phyloP scores from a whole-genome alignment of 2,113 vertebrate genomes.

The Maccullochella peelii region DNA sequence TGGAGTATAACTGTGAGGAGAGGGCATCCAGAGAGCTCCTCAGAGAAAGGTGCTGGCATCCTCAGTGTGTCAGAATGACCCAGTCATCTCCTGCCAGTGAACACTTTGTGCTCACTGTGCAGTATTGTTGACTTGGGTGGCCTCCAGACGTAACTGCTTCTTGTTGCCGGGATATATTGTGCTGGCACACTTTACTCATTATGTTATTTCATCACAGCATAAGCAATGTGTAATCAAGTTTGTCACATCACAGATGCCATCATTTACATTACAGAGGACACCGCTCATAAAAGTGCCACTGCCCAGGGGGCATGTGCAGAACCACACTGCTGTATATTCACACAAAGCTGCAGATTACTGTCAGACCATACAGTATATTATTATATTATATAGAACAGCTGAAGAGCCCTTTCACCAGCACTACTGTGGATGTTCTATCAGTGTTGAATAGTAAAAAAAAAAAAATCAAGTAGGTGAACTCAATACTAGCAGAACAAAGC shows the following conservation, averaged over 20 bases:
- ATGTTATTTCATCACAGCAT: slow-evolving; percentile 52
- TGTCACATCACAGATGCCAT: slow-evolving; percentile 55
- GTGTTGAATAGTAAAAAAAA: neutral
- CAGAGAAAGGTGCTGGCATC: neutral
- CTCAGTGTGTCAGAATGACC: neutral
- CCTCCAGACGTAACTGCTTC: slow-evolving; percentile 46
- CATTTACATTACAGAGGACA: slow-evolving; percentile 51
- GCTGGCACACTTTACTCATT: slow-evolving; percentile 33
- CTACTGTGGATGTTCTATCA: too few relatives aligned
- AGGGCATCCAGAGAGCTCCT: too few relatives aligned
- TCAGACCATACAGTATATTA: neutral
- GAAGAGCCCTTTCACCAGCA: neutral
- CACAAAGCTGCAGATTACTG: neutral
- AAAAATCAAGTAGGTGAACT: neutral
- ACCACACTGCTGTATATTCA: neutral
- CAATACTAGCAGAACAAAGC: neutral
- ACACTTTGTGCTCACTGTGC: slow-evolving; percentile 25
- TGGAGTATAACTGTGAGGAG: neutral
- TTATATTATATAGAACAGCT: neutral
- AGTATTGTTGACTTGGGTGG: slow-evolving; percentile 37
- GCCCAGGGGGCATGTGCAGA: neutral
- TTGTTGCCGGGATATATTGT: slow-evolving; percentile 30
- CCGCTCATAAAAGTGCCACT: slow-evolving; percentile 8
- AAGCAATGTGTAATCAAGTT: slow-evolving; percentile 53
- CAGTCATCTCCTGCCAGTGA: slow-evolving; percentile 17